These are phyloP conservation scores for Drosophila obscura DNA, from an alignment of 1,140 invertebrate species.

Conservation along the genomic window DNA sequence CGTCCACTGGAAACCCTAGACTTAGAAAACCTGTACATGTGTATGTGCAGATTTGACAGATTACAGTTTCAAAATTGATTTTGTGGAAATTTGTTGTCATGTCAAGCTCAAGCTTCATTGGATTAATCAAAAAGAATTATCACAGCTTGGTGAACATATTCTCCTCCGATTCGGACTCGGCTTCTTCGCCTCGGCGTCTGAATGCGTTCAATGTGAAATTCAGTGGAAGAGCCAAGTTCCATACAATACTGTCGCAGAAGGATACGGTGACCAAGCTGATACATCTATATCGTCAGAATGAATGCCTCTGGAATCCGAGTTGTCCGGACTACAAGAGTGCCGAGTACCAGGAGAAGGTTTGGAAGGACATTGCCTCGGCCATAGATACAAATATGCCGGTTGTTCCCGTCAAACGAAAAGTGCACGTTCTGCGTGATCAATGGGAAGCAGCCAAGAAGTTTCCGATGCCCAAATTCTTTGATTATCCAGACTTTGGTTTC, in stretches of 20 bases:
- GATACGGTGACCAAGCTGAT: conserved; percentile 8
- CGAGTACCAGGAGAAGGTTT: conserved; percentile 10
- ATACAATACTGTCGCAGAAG: conserved; percentile 1
- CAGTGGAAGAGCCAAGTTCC: conserved; percentile 1
- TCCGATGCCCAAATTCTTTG: not conserved
- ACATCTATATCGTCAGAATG: conserved; percentile 14
- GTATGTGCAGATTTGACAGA: not conserved
- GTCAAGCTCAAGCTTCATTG: conserved; percentile 11
- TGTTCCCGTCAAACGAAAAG: conserved; percentile 15
- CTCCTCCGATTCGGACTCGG: not conserved
- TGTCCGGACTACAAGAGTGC: conserved; percentile 16
- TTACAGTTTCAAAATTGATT: not conserved
- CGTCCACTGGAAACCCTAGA: conserved; percentile 1
- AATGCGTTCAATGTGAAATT: conserved; percentile 20
- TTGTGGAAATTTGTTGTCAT: conserved; percentile 1
- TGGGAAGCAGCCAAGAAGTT: conserved; percentile 13
- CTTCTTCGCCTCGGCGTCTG: not conserved
- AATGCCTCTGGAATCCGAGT: conserved; percentile 21
- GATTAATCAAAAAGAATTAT: conserved; percentile 13
- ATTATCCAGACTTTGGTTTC: conserved; percentile 10
- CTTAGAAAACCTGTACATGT: not conserved
- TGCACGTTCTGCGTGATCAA: conserved; percentile 1
- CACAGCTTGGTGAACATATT: conserved; percentile 6
- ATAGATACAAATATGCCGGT: conserved; percentile 22
- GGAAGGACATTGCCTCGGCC: conserved; percentile 10